These are phyloP conservation scores for Ctenodactylus gundi DNA, from an alignment of 2,113 vertebrate species.

Conservation along the genomic window DNA sequence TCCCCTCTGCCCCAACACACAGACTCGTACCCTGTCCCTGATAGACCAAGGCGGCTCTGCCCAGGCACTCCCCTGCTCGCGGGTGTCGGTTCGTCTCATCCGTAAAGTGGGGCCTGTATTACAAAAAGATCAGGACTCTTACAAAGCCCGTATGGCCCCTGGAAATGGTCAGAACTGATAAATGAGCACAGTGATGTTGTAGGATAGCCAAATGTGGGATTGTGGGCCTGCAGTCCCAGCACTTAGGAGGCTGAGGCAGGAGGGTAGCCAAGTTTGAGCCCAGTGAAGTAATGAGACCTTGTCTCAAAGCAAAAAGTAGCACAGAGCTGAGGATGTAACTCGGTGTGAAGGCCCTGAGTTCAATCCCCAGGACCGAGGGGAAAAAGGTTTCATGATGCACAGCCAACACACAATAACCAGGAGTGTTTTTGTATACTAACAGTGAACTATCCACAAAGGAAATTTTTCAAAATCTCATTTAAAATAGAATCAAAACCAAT, in stretches of 20 bases:
- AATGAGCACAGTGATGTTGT: not conserved
- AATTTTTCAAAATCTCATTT: not conserved
- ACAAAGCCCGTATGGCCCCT: not conserved
- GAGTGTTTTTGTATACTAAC: not conserved
- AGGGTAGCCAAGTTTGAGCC: too few relatives aligned
- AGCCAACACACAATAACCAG: not conserved
- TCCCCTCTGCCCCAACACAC: not conserved
- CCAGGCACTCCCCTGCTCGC: too few relatives aligned
- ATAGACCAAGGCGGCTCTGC: too few relatives aligned
- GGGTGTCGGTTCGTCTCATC: not conserved
- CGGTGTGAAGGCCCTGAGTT: too few relatives aligned
- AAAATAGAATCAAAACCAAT: not conserved
- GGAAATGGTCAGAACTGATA: not conserved
- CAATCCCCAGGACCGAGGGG: too few relatives aligned
- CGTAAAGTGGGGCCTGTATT: not conserved
- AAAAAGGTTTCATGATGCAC: not conserved
- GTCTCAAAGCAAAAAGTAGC: too few relatives aligned
- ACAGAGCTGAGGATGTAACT: too few relatives aligned
- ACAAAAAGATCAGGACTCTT: not conserved
- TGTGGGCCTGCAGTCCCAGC: too few relatives aligned
- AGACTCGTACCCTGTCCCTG: too few relatives aligned
- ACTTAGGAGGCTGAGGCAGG: too few relatives aligned
- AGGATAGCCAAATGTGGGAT: too few relatives aligned
- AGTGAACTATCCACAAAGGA: not conserved
- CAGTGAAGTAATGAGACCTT: too few relatives aligned